Evolutionary conservation across 2,888 invertebrate species (phyloP).

Genomic region (Limnephilus lunatus): DNA sequence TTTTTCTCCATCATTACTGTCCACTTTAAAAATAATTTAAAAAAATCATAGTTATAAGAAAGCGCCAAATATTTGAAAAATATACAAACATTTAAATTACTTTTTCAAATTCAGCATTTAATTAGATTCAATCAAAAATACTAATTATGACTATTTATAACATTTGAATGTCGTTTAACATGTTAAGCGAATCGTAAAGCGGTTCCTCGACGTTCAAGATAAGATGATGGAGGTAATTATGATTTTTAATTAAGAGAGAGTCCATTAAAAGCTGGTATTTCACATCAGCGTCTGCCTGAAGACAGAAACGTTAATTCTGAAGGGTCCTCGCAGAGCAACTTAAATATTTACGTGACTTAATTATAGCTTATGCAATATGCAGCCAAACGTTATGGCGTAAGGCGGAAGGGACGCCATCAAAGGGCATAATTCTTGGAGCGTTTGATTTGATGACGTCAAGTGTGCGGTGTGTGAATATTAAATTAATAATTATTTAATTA

Average conservation of each 20-base stretch:
- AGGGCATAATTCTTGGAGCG: constrained; percentile 50
- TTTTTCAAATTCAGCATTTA: background rate
- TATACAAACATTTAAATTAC: background rate
- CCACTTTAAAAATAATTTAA: no score
- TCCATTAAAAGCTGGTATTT: constrained; percentile 40
- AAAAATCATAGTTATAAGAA: no score
- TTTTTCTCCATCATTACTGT: no score
- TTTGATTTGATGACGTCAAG: constrained; percentile 35
- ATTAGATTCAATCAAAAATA: background rate
- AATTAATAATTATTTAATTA: constrained; percentile 23
- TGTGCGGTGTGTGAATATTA: constrained; percentile 36
- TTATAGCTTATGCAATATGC: constrained; percentile 65
- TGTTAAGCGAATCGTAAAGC: background rate
- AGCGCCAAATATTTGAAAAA: no score
- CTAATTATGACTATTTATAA: background rate
- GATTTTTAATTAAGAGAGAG: constrained; percentile 60
- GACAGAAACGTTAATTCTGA: constrained; percentile 51
- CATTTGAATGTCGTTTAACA: background rate
- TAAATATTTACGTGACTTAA: constrained; percentile 66
- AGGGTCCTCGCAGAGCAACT: constrained; percentile 53
- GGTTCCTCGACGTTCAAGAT: background rate
- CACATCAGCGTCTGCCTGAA: constrained; percentile 37
- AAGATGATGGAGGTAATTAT: constrained; percentile 57
- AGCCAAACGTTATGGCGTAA: constrained; percentile 50
- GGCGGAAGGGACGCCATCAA: constrained; percentile 56